These are phyloP conservation scores for Saguinus imperator DNA, from an alignment of 2,113 vertebrate species.

Conservation along the genomic window DNA sequence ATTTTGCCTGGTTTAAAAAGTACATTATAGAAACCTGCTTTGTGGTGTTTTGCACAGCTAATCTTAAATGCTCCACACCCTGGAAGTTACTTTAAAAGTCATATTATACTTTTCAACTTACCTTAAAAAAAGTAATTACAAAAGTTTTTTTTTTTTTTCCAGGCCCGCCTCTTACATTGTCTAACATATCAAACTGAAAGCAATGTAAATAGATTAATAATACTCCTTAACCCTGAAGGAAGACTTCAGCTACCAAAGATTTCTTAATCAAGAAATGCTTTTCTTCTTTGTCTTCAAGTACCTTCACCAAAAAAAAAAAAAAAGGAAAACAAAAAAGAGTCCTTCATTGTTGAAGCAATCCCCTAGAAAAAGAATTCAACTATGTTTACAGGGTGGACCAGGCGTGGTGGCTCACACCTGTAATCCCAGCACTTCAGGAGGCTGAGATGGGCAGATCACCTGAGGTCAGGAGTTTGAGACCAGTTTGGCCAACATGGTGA, in stretches of 20 bases:
- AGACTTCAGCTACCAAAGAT: neutral
- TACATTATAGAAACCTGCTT: neutral
- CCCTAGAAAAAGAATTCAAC: neutral
- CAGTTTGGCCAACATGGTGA: too few species aligned
- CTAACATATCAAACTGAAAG: neutral
- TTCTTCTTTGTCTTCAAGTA: neutral
- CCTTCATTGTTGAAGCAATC: neutral
- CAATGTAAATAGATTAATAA: neutral
- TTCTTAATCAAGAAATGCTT: constrained; percentile 2
- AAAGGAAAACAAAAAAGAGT: neutral
- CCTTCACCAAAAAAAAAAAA: neutral
- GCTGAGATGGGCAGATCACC: too few species aligned
- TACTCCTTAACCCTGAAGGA: neutral
- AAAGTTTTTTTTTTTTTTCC: neutral
- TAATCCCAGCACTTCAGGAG: too few species aligned
- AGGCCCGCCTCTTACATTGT: neutral
- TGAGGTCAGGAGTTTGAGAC: too few species aligned
- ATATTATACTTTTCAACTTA: neutral
- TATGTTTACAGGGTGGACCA: neutral
- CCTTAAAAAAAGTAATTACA: neutral
- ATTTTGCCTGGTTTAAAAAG: neutral
- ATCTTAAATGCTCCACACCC: neutral
- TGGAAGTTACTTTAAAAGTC: constrained; percentile 28
- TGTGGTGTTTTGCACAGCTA: neutral
- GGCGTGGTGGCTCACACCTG: too few species aligned